These are phyloP conservation scores for Bryconaethiops microstoma DNA, from an alignment of 2,797 vertebrate genomes.

Conservation along the genomic window DNA sequence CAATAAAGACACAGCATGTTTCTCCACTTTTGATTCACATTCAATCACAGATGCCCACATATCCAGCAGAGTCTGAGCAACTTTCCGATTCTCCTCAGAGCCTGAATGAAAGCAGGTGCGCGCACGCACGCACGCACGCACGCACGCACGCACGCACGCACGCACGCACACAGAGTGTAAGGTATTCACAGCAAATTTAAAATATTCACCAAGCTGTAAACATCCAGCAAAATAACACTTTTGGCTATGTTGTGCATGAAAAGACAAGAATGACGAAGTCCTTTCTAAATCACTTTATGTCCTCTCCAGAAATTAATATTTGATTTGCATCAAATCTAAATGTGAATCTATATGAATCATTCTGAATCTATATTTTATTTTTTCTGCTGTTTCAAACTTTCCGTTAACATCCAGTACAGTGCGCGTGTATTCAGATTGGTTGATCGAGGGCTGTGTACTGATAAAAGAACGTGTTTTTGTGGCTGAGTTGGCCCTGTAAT, in stretches of 20 bases:
- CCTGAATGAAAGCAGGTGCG: constrained; percentile 70
- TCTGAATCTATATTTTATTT: too few relatives aligned
- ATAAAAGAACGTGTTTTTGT: too few relatives aligned
- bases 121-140: constrained; percentile 24
- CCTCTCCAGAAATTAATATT: too few relatives aligned
- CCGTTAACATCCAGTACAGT: too few relatives aligned
- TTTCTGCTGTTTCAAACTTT: too few relatives aligned
- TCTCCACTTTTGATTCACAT: constrained; percentile 76
- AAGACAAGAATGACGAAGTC: constrained; percentile 11
- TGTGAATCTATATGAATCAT: too few relatives aligned
- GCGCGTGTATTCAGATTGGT: too few relatives aligned
- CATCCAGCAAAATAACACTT: constrained; percentile 3
- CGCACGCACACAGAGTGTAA: too few relatives aligned
- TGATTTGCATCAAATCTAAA: too few relatives aligned
- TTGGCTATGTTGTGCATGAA: constrained; percentile 8
- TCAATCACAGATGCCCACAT: constrained; percentile 75
- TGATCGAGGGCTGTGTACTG: too few relatives aligned
- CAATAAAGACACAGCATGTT: constrained; percentile 78
- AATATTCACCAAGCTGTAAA: constrained; percentile 30
- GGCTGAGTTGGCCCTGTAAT: too few relatives aligned
- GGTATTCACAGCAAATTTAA: not conserved
- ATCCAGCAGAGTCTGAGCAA: constrained; percentile 77
- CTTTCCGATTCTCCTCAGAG: constrained; percentile 78
- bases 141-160: not conserved
- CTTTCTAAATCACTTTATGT: not conserved